Evolutionary conservation across 1,140 invertebrate species (phyloP), one percentile per base, ranked within the genome.

Genomic region (Orius insidiosus): DNA sequence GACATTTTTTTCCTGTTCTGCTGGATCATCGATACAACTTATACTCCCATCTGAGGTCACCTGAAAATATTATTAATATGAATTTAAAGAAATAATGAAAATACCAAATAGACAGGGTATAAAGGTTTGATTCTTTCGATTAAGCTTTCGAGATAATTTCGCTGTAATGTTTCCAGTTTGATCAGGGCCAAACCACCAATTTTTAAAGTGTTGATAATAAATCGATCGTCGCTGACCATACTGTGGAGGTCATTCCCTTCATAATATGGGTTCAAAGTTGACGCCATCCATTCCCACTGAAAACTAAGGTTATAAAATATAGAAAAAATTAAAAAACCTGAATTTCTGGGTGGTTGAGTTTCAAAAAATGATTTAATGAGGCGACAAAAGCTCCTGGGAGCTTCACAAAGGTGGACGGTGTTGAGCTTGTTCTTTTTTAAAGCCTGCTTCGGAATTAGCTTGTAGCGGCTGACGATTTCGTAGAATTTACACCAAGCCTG

Each of bases 41-140:
- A 94, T 74, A 55, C 88, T 93, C 0, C 92, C 92, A 70, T 97
- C 92, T 16, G 87, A 88, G 2, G 92, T 96, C 5, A 95, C 74
- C 53, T 87, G 59, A 30, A 38, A 48, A 2, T 45, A 68, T 56
- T 10, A 74, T 60, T 66, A 41, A 35, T 10, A 5, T 5, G 34
- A 41, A 41, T 15, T 14, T 11, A 11, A 36, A 36, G 35, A 3
- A 11, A 11, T 36, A n/a, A n/a, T n/a, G n/a, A n/a, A n/a, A n/a
- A 36, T 36, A 15, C 16, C n/a, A 24, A 32, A 43, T 18, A 35
- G 9, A 15, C 55, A 45, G 10, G 19, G 42, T 49, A 52, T 56
- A 64, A 59, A 10, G 45, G 47, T 10, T 54, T 59, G 38, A 60
- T 49, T 6, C 45, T 53, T 14, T 63, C 60, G 1, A 60, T 56